A percentile compares a stretch with the other conserved stretches of the same genome.
phyloP scores from a whole-genome alignment of 2,888 invertebrate genomes.

The Ligdia adustata region DNA sequence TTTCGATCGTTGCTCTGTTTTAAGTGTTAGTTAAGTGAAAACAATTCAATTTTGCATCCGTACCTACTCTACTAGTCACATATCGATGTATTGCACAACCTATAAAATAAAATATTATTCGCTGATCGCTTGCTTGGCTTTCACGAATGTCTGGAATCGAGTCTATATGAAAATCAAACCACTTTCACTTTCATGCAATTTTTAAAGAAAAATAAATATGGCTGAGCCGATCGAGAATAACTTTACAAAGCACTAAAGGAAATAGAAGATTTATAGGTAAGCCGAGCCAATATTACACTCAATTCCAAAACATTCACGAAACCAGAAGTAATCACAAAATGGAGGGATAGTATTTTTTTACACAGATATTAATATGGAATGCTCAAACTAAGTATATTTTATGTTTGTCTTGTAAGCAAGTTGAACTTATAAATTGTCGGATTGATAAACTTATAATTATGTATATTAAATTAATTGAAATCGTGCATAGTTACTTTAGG shows the following conservation, averaged over 20 bases:
- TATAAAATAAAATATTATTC: slow-evolving; percentile 49
- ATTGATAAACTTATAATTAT: slow-evolving; percentile 11
- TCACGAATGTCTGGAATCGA: slow-evolving; percentile 48
- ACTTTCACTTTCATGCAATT: slow-evolving; percentile 10
- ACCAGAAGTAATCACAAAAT: slow-evolving; percentile 51
- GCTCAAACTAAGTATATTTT: slow-evolving; percentile 74
- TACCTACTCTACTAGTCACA: slow-evolving; percentile 70
- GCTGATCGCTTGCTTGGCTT: slow-evolving; percentile 37
- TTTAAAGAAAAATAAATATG: slow-evolving; percentile 24
- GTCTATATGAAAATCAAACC: slow-evolving; percentile 30
- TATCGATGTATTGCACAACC: slow-evolving; percentile 54
- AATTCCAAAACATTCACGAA: slow-evolving; percentile 52
- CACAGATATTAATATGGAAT: slow-evolving; percentile 72
- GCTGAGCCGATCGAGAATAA: slow-evolving; percentile 20
- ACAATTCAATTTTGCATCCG: slow-evolving; percentile 59
- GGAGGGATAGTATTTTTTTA: slow-evolving; percentile 77
- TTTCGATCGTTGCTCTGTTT: slow-evolving; percentile 48
- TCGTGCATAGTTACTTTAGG: slow-evolving; percentile 61
- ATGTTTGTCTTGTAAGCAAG: slow-evolving; percentile 75
- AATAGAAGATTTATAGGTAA: slow-evolving; percentile 32
- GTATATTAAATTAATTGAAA: slow-evolving; percentile 29
- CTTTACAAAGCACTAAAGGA: slow-evolving; percentile 29
- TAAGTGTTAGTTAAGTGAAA: slow-evolving; percentile 52
- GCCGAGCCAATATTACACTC: slow-evolving; percentile 41
- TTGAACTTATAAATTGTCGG: slow-evolving; percentile 62